Evolutionary conservation across 2,797 vertebrate species (phyloP), one percentile per base, ranked within the genome.

Genomic region (Gadopsis bispinosus): DNA sequence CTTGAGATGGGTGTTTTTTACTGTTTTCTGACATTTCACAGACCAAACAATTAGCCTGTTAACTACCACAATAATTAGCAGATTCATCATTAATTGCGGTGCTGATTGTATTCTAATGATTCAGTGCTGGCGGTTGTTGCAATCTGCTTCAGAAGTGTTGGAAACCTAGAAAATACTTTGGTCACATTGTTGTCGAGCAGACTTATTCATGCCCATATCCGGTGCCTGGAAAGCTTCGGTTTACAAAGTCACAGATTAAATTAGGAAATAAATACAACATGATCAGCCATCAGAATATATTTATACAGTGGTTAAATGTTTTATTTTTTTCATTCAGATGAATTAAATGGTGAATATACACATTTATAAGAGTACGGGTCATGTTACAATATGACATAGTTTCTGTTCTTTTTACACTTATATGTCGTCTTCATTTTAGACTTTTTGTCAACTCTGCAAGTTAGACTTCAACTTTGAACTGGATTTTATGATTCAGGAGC

Each of bases 401-500:
- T 63, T 33, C 7, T 43, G 19, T 67, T 51, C 3, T 35, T 47
- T n/a, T 41, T 35, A 19, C 4, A 1, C 13, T 3, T 37, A 31
- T n/a, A 41, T 58, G 29, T 66, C 11, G 3, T 67, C 16, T 37
- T 45, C 11, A 41, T 6, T 62, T 31, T 4, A 12, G 11, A 12
- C 69, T 70, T 63, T 78, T 50, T 66, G 31, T 31, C 29, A 58
- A 63, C 53, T n/a, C 20, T 54, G 59, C 41, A 73, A 54, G 22
- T 76, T 56, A 26, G 17, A 33, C 6, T 58, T 72, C 1, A 69
- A 71, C 55, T 64, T 29, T 70, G 3, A 73, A 43, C 31, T 48
- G 19, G 17, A 60, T 58, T 22, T 60, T 59, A 70, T 67, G 33
- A 75, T 33, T 58, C 50, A 35, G 39, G 5, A 10, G 43, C 14